A percentile compares a stretch with the other conserved stretches of the same genome.
These are phyloP conservation scores for Cylas formicarius DNA, from an alignment of 1,140 invertebrate species.

Conservation along the genomic window DNA sequence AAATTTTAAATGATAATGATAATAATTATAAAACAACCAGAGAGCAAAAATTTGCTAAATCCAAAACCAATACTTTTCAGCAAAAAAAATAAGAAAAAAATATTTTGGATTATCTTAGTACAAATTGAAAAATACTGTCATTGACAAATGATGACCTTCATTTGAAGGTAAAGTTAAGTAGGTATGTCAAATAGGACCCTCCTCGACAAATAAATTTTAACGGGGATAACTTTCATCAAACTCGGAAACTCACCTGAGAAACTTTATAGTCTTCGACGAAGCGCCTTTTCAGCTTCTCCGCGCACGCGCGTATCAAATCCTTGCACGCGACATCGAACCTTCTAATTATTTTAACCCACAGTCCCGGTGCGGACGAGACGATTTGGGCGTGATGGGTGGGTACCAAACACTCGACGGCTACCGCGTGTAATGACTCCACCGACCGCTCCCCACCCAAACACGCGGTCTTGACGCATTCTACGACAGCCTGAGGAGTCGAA, in stretches of 20 bases:
- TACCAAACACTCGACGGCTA: constrained; percentile 56
- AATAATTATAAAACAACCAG: too few species aligned
- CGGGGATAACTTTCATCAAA: background rate
- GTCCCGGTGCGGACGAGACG: constrained; percentile 44
- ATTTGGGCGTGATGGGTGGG: constrained; percentile 63
- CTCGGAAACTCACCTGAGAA: constrained; percentile 44
- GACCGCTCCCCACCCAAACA: constrained; percentile 46
- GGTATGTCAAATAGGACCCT: too few species aligned
- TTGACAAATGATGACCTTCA: too few species aligned
- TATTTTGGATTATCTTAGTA: too few species aligned
- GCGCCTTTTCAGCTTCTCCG: constrained; percentile 50
- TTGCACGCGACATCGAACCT: constrained; percentile 50
- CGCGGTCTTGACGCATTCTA: constrained; percentile 46
- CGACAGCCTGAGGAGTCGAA: constrained; percentile 25
- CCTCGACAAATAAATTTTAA: background rate
- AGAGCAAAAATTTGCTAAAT: too few species aligned
- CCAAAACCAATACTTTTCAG: too few species aligned
- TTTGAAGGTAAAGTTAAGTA: too few species aligned
- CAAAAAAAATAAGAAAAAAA: too few species aligned
- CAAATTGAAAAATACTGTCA: too few species aligned
- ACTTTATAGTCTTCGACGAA: constrained; percentile 55
- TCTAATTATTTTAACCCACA: constrained; percentile 58
- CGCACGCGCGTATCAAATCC: constrained; percentile 49
- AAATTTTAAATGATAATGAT: too few species aligned
- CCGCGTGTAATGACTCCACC: constrained; percentile 44